These are phyloP conservation scores for Hapalemur alaotrensis DNA, from an alignment of 2,797 vertebrate species.

Conservation along the genomic window DNA sequence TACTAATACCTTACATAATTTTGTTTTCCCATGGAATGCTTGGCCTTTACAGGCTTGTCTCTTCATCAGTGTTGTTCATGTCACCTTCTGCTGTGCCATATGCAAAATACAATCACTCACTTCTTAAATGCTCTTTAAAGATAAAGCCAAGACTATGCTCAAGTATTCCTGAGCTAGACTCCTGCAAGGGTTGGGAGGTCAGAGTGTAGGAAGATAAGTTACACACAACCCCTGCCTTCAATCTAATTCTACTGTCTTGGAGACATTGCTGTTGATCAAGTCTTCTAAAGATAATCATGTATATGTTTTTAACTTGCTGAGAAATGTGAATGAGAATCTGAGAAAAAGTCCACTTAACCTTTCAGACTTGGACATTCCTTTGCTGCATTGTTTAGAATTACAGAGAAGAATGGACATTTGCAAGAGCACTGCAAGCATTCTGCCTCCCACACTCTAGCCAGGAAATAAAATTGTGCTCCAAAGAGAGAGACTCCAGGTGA, in stretches of 20 bases:
- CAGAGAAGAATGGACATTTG: conserved; percentile 43
- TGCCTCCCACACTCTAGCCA: background rate
- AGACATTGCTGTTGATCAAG: conserved; percentile 8
- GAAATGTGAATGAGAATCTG: conserved; percentile 26
- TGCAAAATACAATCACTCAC: conserved; percentile 31
- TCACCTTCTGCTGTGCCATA: conserved; percentile 36
- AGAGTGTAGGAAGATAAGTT: background rate
- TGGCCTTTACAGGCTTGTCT: background rate
- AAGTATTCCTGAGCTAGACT: background rate
- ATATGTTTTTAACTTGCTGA: conserved; percentile 32
- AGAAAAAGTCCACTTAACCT: conserved; percentile 35
- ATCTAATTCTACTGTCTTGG: background rate
- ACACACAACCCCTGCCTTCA: background rate
- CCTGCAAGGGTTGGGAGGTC: background rate
- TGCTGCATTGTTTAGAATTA: conserved; percentile 33
- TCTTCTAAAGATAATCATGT: background rate
- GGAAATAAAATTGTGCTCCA: conserved; percentile 27
- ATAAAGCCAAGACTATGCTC: conserved; percentile 18
- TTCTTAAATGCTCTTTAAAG: conserved; percentile 38
- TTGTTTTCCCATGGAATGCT: background rate
- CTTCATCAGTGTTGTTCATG: conserved; percentile 8
- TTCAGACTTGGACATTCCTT: conserved; percentile 39
- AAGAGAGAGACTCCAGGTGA: conserved; percentile 9
- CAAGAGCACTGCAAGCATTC: background rate
- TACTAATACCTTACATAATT: background rate